Evolutionary conservation across 2,888 invertebrate species (phyloP), one percentile per base, ranked within the genome.

Genomic region (Lithophane socia): DNA sequence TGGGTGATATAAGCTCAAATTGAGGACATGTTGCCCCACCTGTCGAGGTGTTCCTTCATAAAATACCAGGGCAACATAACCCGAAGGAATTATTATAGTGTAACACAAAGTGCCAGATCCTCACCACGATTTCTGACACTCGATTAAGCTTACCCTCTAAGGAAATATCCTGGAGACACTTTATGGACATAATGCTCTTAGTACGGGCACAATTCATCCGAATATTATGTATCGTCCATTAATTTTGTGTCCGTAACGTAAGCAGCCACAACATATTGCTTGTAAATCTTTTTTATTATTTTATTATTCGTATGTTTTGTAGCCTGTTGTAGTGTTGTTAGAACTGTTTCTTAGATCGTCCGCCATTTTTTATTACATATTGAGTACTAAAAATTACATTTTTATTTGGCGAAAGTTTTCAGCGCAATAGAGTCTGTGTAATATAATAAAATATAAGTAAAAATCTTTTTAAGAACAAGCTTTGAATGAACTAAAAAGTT

Each of bases 201-300:
- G 78, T 73, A 66, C 18, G 58, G 37, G 12, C 58, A 84, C 79
- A 75, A 71, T 75, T 86, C 83, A 84, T 79, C 29, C 67, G 54
- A 60, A 75, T 79, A 83, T 86, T 83, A 73, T 64, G 56, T 77
- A 77, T 76, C 47, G 74, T 61, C 86, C 84, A 83, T 79, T 84
- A 79, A 83, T 86, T 70, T 70, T 69, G 69, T 73, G 79, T 65
- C 64, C 65, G 61, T 70, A 73, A 63, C 75, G 82, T 79, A 82
- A 82, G 86, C 37, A 69, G 70, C 52, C 42, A 16, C 63, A 70
- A 73, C 84, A 77, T 83, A 82, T 71, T 79, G 86, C 79, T 56
- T 58, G 61, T 79, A 86, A 86, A 84, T 84, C 83, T 75, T 79
- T 75, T 85, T 85, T 85, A 75, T 83, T 77, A 52, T 79, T 76